Evolutionary conservation across 2,888 invertebrate species (phyloP), one percentile per base, ranked within the genome.

Genomic region (Pimpla rufipes): DNA sequence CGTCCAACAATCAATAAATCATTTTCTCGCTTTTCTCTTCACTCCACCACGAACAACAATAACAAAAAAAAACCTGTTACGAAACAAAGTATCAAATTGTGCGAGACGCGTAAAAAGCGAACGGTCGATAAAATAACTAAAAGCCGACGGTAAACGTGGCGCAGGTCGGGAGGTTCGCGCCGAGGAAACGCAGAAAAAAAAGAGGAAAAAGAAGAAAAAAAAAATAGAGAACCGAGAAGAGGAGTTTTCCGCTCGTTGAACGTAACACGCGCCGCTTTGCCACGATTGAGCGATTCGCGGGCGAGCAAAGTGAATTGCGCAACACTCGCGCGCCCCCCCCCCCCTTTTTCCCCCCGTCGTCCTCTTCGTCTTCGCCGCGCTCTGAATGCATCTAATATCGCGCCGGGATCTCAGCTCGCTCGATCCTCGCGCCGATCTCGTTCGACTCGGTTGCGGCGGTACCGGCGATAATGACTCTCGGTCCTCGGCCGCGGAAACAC

Each of bases 201-300:
- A 18, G 23, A 23, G 45, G n/a, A 45, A 66, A 71, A 57, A 73
- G 21, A 75, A 77, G 79, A 85, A 85, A 79, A 80, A 83, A 80
- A 85, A 85, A 86, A 76, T n/a, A n/a, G n/a, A n/a, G n/a, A n/a
- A n/a, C n/a, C 64, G 50, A 23, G 52, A 76, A 71, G 86, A 87
- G 83, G 89, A 88, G 89, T 90, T 90, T 90, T 90, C 90, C 91
- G 90, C 90, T 90, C 85, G 90, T 90, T 90, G 89, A 91, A 90
- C 89, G 90, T 89, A 91, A 90, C 89, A 90, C 89, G 88, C 90
- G 88, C 87, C 87, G 88, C 87, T 90, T 89, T 88, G 90, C 90
- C 85, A 90, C 90, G 91, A 90, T 88, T 87, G 86, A 90, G 88
- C 87, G 90, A 90, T 89, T 90, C 89, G 85, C 88, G 87, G 81